Conservation (phyloP, 1,140 invertebrate genomes). For the Tachypleus tridentatus region DNA sequence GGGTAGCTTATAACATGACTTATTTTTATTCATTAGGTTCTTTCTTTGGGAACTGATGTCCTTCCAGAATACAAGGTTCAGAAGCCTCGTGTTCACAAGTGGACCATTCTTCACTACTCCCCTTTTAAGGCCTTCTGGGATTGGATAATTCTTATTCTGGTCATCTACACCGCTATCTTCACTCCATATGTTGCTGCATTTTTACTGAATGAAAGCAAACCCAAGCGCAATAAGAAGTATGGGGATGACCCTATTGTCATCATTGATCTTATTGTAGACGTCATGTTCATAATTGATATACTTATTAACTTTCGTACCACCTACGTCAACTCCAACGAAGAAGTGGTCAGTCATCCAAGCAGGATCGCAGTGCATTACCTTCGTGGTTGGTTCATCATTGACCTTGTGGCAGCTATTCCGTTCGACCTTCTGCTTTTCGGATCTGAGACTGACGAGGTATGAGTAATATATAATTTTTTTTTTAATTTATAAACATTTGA, state of each 20-base stretch:
- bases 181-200: conserved; percentile 98
- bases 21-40: conserved; percentile 49
- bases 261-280: conserved; percentile 89
- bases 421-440: conserved; percentile 94
- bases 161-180: conserved; percentile 98
- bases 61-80: conserved; percentile 92
- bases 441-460: conserved; percentile 92
- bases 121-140: conserved; percentile 98
- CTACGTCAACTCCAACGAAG: conserved; percentile 97
- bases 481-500: no score
- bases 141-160: conserved; percentile 93
- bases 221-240: conserved; percentile 46
- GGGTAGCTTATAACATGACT: no score
- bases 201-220: conserved; percentile 64
- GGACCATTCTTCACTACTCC: conserved; percentile 96
- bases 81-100: conserved; percentile 80
- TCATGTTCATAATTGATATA: conserved; percentile 98
- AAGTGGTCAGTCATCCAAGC: conserved; percentile 92
- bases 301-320: conserved; percentile 99
- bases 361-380: conserved; percentile 97
- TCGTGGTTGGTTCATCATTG: conserved; percentile 97
- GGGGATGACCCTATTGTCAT: conserved; percentile 76
- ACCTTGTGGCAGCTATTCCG: conserved; percentile 94
- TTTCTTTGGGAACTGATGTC: conserved; percentile 82
- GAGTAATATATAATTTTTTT: conserved; percentile 20